Conservation (phyloP, 2,888 invertebrate species). For the Gisinianus flammeolus region DNA sequence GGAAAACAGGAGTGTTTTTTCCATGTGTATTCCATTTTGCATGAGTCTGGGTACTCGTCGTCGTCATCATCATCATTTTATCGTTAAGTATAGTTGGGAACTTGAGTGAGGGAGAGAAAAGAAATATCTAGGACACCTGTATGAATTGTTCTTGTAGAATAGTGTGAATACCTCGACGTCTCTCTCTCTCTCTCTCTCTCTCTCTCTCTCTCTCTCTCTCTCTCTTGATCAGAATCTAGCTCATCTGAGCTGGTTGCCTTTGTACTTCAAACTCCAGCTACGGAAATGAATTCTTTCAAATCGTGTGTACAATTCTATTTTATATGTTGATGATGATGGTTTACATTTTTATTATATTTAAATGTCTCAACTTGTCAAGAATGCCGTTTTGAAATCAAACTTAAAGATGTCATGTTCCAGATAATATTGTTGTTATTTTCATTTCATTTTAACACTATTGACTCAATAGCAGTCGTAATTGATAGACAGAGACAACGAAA, state of each 20-base stretch:
- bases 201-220: slow-evolving; percentile 14
- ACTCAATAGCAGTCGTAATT: too few relatives aligned
- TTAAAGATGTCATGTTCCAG: too few relatives aligned
- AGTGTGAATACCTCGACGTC: not conserved
- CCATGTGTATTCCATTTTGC: not conserved
- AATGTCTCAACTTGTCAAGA: too few relatives aligned
- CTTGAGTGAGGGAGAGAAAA: not conserved
- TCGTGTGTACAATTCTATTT: too few relatives aligned
- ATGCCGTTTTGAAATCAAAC: too few relatives aligned
- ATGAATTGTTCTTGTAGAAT: not conserved
- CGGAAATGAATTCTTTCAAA: too few relatives aligned
- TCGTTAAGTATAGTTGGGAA: slow-evolving; percentile 1
- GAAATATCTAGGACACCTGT: slow-evolving; percentile 18
- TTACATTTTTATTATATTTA: too few relatives aligned
- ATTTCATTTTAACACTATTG: too few relatives aligned
- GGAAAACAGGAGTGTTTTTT: slow-evolving; percentile 10
- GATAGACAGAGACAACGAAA: too few relatives aligned
- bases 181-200: slow-evolving; percentile 6
- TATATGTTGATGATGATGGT: too few relatives aligned
- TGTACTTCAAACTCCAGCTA: too few relatives aligned
- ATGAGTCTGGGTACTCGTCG: not conserved
- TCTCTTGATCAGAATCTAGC: not conserved
- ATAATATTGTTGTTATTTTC: too few relatives aligned
- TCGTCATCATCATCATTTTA: not conserved
- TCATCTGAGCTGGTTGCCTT: not conserved